Percentiles rank a stretch among this genome's conserved stretches.
phyloP scores from a whole-genome alignment of 2,113 vertebrate species.

The Microcebus murinus region DNA sequence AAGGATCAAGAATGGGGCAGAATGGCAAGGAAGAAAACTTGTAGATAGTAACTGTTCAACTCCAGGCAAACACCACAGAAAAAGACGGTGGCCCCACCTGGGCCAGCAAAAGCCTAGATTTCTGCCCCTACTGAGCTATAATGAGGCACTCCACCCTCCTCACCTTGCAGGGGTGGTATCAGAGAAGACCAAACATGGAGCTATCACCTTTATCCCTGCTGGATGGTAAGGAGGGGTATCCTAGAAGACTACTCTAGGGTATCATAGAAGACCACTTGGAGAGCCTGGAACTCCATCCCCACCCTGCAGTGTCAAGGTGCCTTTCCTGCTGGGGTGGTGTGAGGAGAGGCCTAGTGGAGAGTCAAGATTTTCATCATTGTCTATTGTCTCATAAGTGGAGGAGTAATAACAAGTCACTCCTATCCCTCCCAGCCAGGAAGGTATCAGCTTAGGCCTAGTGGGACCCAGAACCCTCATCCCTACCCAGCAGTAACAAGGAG shows the following conservation, averaged over 20 bases:
- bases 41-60: neutral
- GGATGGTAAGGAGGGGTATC: neutral
- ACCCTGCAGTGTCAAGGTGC: neutral
- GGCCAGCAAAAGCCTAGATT: neutral
- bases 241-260: neutral
- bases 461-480: neutral
- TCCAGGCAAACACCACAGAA: neutral
- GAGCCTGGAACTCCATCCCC: neutral
- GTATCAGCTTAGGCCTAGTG: fast-evolving
- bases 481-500: neutral
- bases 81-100: fast-evolving
- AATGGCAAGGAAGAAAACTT: neutral
- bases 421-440: neutral
- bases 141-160: fast-evolving
- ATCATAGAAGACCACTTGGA: neutral
- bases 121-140: neutral
- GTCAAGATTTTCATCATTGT: neutral
- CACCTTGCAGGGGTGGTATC: neutral
- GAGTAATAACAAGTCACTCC: neutral
- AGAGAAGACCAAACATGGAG: neutral
- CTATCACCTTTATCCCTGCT: neutral
- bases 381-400: neutral
- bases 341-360: neutral
- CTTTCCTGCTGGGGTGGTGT: fast-evolving
- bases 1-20: neutral